Base-by-base conservation (phyloP, 2,888 invertebrate genomes). In the Netelia virgata region DNA sequence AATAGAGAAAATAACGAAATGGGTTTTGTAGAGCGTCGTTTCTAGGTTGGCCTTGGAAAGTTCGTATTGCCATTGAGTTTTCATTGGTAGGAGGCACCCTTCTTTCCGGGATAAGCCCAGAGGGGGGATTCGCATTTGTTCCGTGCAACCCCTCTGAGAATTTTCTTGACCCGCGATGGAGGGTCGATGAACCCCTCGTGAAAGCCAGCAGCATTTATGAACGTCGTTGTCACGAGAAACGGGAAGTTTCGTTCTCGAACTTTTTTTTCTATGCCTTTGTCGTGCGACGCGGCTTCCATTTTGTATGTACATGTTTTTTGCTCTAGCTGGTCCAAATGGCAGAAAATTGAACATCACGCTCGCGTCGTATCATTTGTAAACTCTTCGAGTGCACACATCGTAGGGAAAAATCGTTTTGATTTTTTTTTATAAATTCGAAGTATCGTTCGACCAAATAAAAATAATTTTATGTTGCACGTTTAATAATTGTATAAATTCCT, bases 151-250 rank as follows among this genome's bases (percentile, higher is more conserved):
- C 87, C 86, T 86, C 85, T 81, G 66, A 80, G 84, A 82, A 86
- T 87, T 87, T 87, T 86, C 87, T 84, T 84, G 83, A 79, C 80
- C 85, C 72, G 73, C 80, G 75, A 82, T 80, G 74, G 85, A 87
- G 86, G 87, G 86, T 86, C 85, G 87, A 87, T 87, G 87, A 85
- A 86, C 87, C 80, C 87, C 84, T 86, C 78, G 78, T 70, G 72
- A 59, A 85, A 79, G 63, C 70, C 83, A 79, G 43, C 28, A 57
- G 84, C 82, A 70, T 64, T 64, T 70, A 70, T 73, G 68, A 63
- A 84, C 76, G 76, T 87, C 78, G 78, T 85, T 77, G 63, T 81
- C 80, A 72, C 55, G 66, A 61, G 70, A 82, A 86, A 84, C 81
- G 57, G 18, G 70, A 82, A 83, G 70, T 55, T 79, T 64, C 63